These are phyloP conservation scores for Halocynthia roretzi DNA, from an alignment of 23 tunicate species.

Conservation along the genomic window DNA sequence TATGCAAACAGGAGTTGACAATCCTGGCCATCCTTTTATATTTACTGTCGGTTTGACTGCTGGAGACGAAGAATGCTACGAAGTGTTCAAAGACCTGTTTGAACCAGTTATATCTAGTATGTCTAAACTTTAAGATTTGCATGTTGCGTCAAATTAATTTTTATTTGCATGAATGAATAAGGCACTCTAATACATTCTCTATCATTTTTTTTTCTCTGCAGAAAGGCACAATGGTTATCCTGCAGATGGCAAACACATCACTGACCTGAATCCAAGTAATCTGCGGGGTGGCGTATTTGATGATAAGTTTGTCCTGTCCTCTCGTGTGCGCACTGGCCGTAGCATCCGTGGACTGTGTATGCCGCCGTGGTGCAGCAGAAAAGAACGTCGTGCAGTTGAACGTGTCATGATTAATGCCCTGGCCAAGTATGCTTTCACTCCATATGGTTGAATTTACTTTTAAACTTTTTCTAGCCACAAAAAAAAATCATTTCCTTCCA, in stretches of 20 bases:
- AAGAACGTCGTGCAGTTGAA: slow-evolving; percentile 67
- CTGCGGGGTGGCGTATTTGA: slow-evolving; percentile 62
- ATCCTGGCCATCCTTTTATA: slow-evolving; percentile 95
- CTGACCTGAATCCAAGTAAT: slow-evolving; percentile 60
- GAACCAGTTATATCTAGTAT: slow-evolving; percentile 83
- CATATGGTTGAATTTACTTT: too few species aligned
- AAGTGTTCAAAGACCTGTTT: slow-evolving; percentile 76
- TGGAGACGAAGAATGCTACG: slow-evolving; percentile 89
- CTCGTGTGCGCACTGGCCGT: slow-evolving; percentile 86
- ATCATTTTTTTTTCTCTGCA: background rate
- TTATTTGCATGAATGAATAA: too few species aligned
- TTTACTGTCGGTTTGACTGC: slow-evolving; percentile 86
- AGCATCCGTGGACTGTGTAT: slow-evolving; percentile 70
- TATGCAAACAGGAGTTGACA: slow-evolving; percentile 92
- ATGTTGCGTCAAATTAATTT: background rate
- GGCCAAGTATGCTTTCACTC: slow-evolving; percentile 20
- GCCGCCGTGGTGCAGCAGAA: slow-evolving; percentile 66
- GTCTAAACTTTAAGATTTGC: background rate
- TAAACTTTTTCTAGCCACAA: too few species aligned
- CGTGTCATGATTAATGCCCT: slow-evolving; percentile 30
- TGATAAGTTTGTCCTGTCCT: slow-evolving; percentile 77
- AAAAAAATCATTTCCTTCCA: background rate
- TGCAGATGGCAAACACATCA: slow-evolving; percentile 69
- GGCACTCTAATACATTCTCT: background rate
- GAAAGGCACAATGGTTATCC: slow-evolving; percentile 91